Base-by-base conservation (phyloP, 2,797 vertebrate species). In the Decapterus maruadsi region DNA sequence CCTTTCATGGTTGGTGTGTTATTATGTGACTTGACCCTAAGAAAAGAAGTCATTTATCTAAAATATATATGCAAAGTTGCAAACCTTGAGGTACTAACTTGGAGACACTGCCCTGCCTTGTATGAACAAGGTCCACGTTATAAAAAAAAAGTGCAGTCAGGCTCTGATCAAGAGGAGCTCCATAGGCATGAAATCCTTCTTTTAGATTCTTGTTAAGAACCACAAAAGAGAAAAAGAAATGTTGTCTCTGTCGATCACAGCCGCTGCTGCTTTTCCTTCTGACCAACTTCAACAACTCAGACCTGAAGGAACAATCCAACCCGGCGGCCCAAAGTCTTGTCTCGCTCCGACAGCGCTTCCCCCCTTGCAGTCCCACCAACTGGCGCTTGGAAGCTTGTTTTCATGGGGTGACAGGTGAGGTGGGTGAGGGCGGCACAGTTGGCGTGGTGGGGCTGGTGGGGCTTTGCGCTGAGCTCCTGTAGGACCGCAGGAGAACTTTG, bases 401-500 rank as follows among this genome's bases (percentile, higher is more conserved):
- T 96, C 96, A 95, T 45, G 96, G 95, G 42, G 91, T 88, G 90
- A 95, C 93, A 8, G 96, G 92, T 53, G 92, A 68, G 1, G 84
- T 43, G 90, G 94, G 84, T 17, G 80, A 65, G 10, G 76, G 13
- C 42, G 93, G 91, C 65, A 90, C 83, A 59, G 71, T 95, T 86
- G 91, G 91, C 68, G 80, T 85, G 91, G 90, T 90, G 5, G 96
- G 96, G 81, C 93, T 92, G 26, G 91, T 85, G 88, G 96, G 94
- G 6, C 88, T 93, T 88, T 94, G 86, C 0, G 96, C 91, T 4
- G 93, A 87, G 88, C 95, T 95, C 70, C 96, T 97, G 93, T 99
- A 99, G 82, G 98, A 98, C 68, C 98, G 97, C 77, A 99, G 96
- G 84, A 99, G 97, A 90, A 99, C 98, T 93, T 98, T 98, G 96